Evolutionary conservation across 2,888 invertebrate species (phyloP).

Genomic region (Scelioninae gen. 2): DNA sequence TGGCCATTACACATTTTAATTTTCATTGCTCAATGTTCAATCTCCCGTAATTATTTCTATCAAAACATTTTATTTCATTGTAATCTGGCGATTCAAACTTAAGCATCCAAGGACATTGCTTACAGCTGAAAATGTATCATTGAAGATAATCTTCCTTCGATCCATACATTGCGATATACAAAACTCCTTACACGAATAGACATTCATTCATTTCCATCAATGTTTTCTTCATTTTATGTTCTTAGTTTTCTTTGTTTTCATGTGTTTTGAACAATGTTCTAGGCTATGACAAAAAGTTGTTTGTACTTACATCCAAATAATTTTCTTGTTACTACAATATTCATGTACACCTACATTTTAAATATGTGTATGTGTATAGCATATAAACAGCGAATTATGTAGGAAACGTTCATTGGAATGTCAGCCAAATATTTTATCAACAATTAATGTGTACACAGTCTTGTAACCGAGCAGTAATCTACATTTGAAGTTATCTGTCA

Average conservation of each 20-base stretch:
- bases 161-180: not conserved
- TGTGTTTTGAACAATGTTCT: conserved; percentile 37
- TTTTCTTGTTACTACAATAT: conserved; percentile 48
- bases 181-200: conserved; percentile 35
- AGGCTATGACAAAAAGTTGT: conserved; percentile 49
- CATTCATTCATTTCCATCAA: conserved; percentile 26
- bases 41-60: too few relatives aligned
- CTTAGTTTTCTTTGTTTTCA: conserved; percentile 4
- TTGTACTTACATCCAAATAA: conserved; percentile 55
- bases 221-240: conserved; percentile 15
- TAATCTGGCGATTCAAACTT: too few relatives aligned
- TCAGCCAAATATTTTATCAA: conserved; percentile 54
- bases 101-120: too few relatives aligned
- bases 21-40: too few relatives aligned
- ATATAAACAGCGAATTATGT: conserved; percentile 58
- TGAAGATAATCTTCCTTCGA: too few relatives aligned
- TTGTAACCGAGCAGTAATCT: conserved; percentile 54
- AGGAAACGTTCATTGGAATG: conserved; percentile 55
- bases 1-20: too few relatives aligned
- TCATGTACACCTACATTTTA: conserved; percentile 49
- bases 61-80: too few relatives aligned
- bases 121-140: too few relatives aligned
- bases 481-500: conserved; percentile 40
- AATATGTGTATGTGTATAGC: conserved; percentile 49
- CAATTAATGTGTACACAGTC: conserved; percentile 58